phyloP scores from a whole-genome alignment of 2,113 vertebrate genomes.

The Osmerus eperlanus region DNA sequence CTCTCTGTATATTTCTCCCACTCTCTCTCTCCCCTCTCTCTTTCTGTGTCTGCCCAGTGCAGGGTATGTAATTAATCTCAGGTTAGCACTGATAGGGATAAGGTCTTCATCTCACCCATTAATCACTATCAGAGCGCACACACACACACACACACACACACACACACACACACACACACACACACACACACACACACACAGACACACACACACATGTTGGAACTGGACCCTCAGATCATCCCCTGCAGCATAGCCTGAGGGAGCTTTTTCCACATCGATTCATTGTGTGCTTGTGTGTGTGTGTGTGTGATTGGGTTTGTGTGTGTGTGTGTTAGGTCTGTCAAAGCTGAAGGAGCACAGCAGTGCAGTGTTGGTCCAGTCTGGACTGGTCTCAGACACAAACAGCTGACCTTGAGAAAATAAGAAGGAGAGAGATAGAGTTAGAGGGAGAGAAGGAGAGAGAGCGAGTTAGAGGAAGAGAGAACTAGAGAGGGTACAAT shows the following conservation, averaged over 20 bases:
- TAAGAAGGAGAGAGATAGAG: not conserved
- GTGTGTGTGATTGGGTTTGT: not conserved
- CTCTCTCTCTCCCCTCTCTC: not conserved
- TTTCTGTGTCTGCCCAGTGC: not conserved
- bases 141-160: not conserved
- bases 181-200: not conserved
- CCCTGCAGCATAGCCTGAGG: constrained; percentile 2
- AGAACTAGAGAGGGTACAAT: too few species aligned
- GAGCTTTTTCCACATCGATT: not conserved
- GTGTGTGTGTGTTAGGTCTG: not conserved
- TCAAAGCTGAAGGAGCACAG: not conserved
- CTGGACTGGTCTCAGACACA: not conserved
- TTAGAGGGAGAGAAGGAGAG: not conserved
- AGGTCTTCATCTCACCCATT: not conserved
- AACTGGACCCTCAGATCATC: not conserved
- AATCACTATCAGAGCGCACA: not conserved
- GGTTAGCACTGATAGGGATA: not conserved
- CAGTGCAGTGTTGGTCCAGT: not conserved
- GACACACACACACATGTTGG: not conserved
- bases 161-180: not conserved
- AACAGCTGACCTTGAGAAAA: not conserved
- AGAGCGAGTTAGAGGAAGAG: not conserved
- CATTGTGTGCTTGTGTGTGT: constrained; percentile 13
- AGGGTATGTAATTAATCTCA: not conserved
- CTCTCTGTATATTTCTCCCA: not conserved